These are phyloP conservation scores for Scrobipalpa costella DNA, from an alignment of 2,888 invertebrate genomes.

Conservation along the genomic window DNA sequence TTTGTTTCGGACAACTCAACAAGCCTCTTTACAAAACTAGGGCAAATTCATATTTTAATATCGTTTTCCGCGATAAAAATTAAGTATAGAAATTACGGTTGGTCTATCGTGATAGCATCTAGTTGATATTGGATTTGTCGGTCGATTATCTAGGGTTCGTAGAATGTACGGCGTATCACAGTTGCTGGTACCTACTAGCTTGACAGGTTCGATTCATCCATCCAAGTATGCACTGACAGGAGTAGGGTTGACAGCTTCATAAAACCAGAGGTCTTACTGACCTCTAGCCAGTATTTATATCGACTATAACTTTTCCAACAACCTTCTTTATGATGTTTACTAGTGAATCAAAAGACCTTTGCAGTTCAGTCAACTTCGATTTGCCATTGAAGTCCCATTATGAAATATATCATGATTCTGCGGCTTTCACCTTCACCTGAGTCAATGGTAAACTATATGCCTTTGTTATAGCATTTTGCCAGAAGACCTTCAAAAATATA, in stretches of 20 bases:
- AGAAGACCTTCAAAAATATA: background rate
- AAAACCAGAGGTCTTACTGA: background rate
- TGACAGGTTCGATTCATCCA: constrained; percentile 13
- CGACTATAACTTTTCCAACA: constrained; percentile 4
- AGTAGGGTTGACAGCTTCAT: constrained; percentile 6
- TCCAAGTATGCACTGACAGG: background rate
- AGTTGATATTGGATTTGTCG: constrained; percentile 7
- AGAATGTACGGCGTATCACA: constrained; percentile 7
- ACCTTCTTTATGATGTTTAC: constrained; percentile 3
- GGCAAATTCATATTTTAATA: background rate
- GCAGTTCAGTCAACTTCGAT: constrained; percentile 1
- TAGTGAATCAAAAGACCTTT: background rate
- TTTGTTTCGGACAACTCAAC: background rate
- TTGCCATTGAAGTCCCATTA: constrained; percentile 8
- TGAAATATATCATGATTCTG: background rate
- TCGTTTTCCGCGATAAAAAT: background rate
- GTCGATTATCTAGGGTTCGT: background rate
- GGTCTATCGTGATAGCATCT: background rate
- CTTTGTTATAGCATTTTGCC: background rate
- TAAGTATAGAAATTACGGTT: background rate
- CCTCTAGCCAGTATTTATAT: background rate
- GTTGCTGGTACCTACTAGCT: background rate
- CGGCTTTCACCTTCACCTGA: constrained; percentile 8
- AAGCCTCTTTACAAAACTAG: background rate
- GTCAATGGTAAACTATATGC: background rate